Base-by-base conservation (phyloP, 2,888 invertebrate genomes). In the Sturmia bella region DNA sequence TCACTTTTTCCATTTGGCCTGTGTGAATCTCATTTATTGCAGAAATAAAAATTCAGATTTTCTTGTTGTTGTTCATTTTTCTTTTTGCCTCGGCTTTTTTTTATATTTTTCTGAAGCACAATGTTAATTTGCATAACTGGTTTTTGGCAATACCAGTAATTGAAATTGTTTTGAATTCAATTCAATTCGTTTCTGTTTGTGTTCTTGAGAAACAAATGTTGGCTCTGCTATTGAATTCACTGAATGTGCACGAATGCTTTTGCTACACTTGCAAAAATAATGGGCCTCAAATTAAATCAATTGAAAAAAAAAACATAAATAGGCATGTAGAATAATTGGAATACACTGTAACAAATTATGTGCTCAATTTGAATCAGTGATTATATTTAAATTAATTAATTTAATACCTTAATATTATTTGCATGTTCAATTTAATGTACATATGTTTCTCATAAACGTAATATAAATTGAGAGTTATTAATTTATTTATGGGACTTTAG, bases 101-200 rank as follows among this genome's bases (percentile, higher is more conserved):
- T 17, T 56, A 19, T 21, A 17, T 57, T 70, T 48, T 12, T 11
- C 57, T 48, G 17, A 72, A 59, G 39, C 17, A 39, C 39, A 68
- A 50, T 59, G 6, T 39, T 39, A 52, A 52, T 75, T 77, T 70
- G 69, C 70, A 77, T 69, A 70, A 77, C 77, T 39, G 39, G 76
- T 69, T 76, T 59, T 50, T 64, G 37, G 70, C 48, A 63, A 64
- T 70, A 70, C 45, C 4, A 54, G 54, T 63, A 73, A 70, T 70
- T 63, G 69, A 63, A 70, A 77, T 72, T 61, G 50, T 72, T 21
- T 45, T 27, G 50, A 43, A 61, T 41, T 61, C 39, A 43, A 61
- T 41, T 61, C 39, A 59, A 66, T 9, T 32, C 32, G 32, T 32
- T 32, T 32, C 32, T 32, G 9, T 27, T 39, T 70, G 41, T 39